Base-by-base conservation (phyloP, 2,888 invertebrate genomes). In the Sarcophaga rosellei region DNA sequence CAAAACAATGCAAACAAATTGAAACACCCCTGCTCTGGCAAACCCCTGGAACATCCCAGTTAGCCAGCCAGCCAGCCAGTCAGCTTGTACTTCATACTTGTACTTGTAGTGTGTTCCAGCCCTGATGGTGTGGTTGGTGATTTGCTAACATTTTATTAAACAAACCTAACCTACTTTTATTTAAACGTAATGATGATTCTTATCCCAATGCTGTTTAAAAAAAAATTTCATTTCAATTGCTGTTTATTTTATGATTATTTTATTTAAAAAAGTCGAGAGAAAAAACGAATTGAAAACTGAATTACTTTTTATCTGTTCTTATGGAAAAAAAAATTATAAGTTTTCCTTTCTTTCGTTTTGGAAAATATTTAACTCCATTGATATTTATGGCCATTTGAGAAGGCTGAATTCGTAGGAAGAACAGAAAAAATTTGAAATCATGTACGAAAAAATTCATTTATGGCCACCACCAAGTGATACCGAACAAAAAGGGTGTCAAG, bases 131-230 rank as follows among this genome's bases (percentile, higher is more conserved):
- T 35, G 35, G 35, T 35, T 35, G 35, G 35, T 35, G 35, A 35
- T 10, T 35, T 35, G 35, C 35, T 10, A 35, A 35, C 35, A 35
- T 35, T 35, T 35, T 35, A 35, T 35, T 35, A 68, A 80, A 83
- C 78, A 86, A 77, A 76, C 80, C 69, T 86, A 86, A 86, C 86
- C 86, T 81, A 86, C 74, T 83, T 86, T 86, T 83, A 77, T 74
- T 77, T 74, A 83, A 53, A 84, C 59, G 44, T 84, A 84, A 86
- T 75, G 86, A 86, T 81, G 59, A 12, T 53, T 17, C 17, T 53
- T 53, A 57, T n/a, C 15, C 25, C 11, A 23, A 23, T 73, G 11
- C 66, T 45, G 75, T 66, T 61, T 61, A 2, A 21, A 44, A 11
- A 11, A 15, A 47, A 21, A 23, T 59, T 35, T 11, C 57, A 35